These are phyloP conservation scores for Apteryx mantelli DNA, from an alignment of 2,113 vertebrate genomes.

Conservation along the genomic window DNA sequence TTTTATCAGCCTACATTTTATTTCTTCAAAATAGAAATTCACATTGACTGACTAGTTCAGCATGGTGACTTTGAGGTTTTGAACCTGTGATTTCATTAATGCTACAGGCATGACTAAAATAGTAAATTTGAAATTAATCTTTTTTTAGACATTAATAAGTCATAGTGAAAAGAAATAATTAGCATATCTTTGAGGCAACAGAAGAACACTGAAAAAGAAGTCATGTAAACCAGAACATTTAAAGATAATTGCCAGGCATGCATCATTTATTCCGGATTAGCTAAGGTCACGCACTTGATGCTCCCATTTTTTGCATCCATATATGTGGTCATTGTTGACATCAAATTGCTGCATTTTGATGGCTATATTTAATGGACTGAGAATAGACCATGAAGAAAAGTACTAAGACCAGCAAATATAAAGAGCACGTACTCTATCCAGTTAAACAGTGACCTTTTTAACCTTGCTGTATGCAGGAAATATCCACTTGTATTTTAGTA, in stretches of 20 bases:
- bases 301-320: conserved; percentile 70
- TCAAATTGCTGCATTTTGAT: conserved; percentile 76
- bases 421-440: neutral
- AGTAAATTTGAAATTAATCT: conserved; percentile 26
- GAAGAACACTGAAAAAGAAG: conserved; percentile 76
- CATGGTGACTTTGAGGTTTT: conserved; percentile 28
- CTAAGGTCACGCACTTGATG: conserved; percentile 78
- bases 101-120: conserved; percentile 44
- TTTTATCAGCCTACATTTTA: conserved; percentile 52
- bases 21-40: conserved; percentile 53
- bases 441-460: conserved; percentile 52
- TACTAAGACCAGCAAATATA: conserved; percentile 37
- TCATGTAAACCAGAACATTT: conserved; percentile 81
- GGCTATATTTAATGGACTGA: conserved; percentile 70
- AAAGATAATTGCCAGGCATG: conserved; percentile 85
- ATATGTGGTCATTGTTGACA: conserved; percentile 81
- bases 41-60: conserved; percentile 23
- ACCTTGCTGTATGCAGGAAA: conserved; percentile 65
- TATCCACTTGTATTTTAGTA: conserved; percentile 70
- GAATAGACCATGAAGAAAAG: conserved; percentile 59
- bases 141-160: conserved; percentile 45
- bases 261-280: conserved; percentile 85
- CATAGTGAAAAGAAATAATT: conserved; percentile 55
- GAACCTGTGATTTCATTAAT: conserved; percentile 44
- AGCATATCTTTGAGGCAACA: conserved; percentile 46